Percentiles rank a stretch among this genome's conserved stretches.
These are phyloP conservation scores for Thaleichthys pacificus DNA, from an alignment of 2,797 vertebrate genomes.

Conservation along the genomic window DNA sequence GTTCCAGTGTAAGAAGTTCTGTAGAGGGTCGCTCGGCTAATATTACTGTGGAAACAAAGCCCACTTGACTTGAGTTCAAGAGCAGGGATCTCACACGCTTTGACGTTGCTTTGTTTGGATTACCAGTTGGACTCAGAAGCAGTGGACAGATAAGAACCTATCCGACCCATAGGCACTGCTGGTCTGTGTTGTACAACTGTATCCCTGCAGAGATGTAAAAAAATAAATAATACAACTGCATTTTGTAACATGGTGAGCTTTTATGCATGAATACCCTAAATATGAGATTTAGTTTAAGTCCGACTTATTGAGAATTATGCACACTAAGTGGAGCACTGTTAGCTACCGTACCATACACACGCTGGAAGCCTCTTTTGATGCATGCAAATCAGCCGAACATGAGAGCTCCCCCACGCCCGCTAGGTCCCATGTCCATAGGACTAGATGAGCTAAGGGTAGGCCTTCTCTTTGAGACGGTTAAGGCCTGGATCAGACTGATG, in stretches of 20 bases:
- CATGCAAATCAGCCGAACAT: background rate
- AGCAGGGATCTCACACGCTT: constrained; percentile 7
- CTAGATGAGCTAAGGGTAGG: too few relatives aligned
- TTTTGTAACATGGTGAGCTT: constrained; percentile 44
- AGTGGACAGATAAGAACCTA: constrained; percentile 16
- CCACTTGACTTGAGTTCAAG: background rate
- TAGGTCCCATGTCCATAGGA: too few relatives aligned
- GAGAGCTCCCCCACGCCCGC: background rate
- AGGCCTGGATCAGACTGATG: too few relatives aligned
- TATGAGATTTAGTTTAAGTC: constrained; percentile 42
- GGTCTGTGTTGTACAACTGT: constrained; percentile 26
- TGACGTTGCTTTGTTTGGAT: constrained; percentile 33
- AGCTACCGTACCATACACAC: constrained; percentile 46
- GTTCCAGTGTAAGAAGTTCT: too few relatives aligned
- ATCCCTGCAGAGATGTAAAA: constrained; percentile 12
- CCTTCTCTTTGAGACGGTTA: too few relatives aligned
- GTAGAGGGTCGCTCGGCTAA: background rate
- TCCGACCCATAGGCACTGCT: constrained; percentile 17
- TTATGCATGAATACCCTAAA: constrained; percentile 40
- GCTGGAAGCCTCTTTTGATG: background rate
- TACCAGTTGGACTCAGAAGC: constrained; percentile 36
- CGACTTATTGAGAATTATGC: constrained; percentile 49
- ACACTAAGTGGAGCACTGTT: constrained; percentile 38
- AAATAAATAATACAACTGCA: constrained; percentile 20
- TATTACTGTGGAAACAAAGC: background rate